Evolutionary conservation across 2,888 invertebrate genomes (phyloP).

Genomic region (Macaria notata): DNA sequence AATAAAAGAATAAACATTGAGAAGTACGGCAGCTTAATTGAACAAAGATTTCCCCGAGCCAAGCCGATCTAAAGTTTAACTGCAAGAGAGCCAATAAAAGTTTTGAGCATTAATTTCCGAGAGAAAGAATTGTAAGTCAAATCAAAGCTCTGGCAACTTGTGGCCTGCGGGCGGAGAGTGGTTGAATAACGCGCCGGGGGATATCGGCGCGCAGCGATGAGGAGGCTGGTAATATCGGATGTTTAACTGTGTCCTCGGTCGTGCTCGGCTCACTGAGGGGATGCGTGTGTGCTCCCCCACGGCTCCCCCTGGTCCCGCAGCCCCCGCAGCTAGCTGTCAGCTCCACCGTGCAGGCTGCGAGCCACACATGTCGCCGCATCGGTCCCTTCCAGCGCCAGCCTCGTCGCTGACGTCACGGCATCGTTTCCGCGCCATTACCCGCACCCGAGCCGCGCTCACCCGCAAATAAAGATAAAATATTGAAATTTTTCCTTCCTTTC

Average conservation of each 20-base stretch:
- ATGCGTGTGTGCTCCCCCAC: too few relatives aligned
- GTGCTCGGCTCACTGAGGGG: too few relatives aligned
- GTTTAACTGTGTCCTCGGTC: too few relatives aligned
- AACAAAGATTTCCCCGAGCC: not conserved
- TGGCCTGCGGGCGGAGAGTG: too few relatives aligned
- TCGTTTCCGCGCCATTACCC: constrained; percentile 13
- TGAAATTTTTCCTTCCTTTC: constrained; percentile 2
- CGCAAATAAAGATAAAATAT: constrained; percentile 4
- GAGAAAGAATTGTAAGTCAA: not conserved
- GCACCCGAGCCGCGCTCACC: not conserved
- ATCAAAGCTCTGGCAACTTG: too few relatives aligned
- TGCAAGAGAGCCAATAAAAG: not conserved
- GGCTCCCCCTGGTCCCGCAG: not conserved
- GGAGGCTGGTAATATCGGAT: too few relatives aligned
- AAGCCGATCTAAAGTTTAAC: not conserved
- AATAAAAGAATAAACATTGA: not conserved
- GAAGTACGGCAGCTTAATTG: not conserved
- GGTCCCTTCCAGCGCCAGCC: too few relatives aligned
- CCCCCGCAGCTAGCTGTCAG: constrained; percentile 6
- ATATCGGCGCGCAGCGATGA: too few relatives aligned
- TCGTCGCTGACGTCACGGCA: too few relatives aligned
- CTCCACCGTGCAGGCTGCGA: too few relatives aligned
- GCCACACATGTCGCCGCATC: too few relatives aligned
- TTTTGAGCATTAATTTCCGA: not conserved
- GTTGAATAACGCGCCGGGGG: too few relatives aligned